phyloP scores from a whole-genome alignment of 2,797 vertebrate species.

The Nyctalus aviator region DNA sequence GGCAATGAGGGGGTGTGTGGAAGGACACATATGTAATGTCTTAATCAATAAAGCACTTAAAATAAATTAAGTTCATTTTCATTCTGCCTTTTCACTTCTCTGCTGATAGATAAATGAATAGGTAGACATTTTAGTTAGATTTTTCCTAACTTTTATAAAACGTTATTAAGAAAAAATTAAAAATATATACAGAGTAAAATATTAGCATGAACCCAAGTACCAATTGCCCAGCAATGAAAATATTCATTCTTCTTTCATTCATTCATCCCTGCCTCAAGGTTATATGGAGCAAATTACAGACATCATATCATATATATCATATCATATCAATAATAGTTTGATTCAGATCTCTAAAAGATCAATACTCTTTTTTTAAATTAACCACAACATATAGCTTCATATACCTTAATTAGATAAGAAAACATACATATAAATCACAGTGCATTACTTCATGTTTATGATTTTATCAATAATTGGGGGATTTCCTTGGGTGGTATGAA shows the following conservation, averaged over 20 bases:
- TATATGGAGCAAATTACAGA: slow-evolving; percentile 27
- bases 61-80: slow-evolving; percentile 38
- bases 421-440: slow-evolving; percentile 37
- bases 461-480: slow-evolving; percentile 7
- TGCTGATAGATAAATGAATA: not conserved
- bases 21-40: too few species aligned
- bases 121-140: not conserved
- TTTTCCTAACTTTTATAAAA: not conserved
- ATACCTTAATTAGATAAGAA: slow-evolving; percentile 52
- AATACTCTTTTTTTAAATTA: slow-evolving; percentile 26
- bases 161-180: slow-evolving; percentile 24
- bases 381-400: not conserved
- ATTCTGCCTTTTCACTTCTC: not conserved
- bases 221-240: slow-evolving; percentile 11
- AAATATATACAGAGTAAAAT: not conserved
- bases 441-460: slow-evolving; percentile 43
- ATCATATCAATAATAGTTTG: not conserved
- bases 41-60: too few species aligned
- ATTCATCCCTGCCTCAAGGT: not conserved
- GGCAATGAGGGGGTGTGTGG: too few species aligned
- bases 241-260: not conserved
- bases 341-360: not conserved
- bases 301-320: not conserved
- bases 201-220: not conserved
- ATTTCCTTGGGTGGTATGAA: not conserved